These are phyloP conservation scores for Brachyptera risi DNA, from an alignment of 2,888 invertebrate species.

Conservation along the genomic window DNA sequence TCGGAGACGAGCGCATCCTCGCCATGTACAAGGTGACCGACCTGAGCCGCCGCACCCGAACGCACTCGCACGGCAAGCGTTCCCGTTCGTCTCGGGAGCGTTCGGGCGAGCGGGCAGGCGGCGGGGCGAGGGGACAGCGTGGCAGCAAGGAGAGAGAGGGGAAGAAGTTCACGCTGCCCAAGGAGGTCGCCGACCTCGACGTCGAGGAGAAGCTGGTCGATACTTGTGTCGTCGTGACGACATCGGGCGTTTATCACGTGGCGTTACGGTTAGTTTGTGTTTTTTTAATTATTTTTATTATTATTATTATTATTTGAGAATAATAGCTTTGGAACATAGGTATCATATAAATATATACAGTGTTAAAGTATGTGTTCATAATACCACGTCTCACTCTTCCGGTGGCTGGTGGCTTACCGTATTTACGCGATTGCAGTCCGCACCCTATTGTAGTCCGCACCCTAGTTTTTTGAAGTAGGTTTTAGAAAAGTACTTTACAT, in stretches of 20 bases:
- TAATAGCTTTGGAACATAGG: no score
- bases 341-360: no score
- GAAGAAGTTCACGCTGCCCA: constrained; percentile 43
- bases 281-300: background rate
- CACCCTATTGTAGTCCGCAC: no score
- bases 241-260: constrained; percentile 56
- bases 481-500: no score
- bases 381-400: no score
- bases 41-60: constrained; percentile 41
- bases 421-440: no score
- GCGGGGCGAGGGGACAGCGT: background rate
- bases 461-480: no score
- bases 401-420: no score
- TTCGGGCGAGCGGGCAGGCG: constrained; percentile 2
- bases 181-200: constrained; percentile 47
- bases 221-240: constrained; percentile 58
- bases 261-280: constrained; percentile 48
- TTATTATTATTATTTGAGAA: no score
- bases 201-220: constrained; percentile 49
- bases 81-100: constrained; percentile 17
- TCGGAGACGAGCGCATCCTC: constrained; percentile 49
- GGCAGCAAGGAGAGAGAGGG: constrained; percentile 2
- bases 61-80: constrained; percentile 36
- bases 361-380: no score
- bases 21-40: constrained; percentile 50